These are phyloP conservation scores for Hycleus phaleratus DNA, from an alignment of 1,140 invertebrate genomes.

Conservation along the genomic window DNA sequence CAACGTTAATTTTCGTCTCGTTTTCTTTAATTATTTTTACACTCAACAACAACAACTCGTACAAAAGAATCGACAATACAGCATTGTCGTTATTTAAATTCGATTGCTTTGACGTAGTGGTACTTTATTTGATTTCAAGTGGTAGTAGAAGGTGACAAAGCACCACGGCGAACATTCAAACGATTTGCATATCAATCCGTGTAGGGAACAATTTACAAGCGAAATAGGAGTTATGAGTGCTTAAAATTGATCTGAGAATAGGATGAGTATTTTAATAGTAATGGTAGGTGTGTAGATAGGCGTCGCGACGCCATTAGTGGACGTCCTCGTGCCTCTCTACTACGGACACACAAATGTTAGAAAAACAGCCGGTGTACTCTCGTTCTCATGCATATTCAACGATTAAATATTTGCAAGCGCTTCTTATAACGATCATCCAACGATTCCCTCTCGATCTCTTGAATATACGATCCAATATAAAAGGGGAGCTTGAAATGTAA, in stretches of 20 bases:
- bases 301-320: constrained; percentile 19
- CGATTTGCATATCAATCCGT: constrained; percentile 18
- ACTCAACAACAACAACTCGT: no score
- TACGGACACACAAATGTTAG: constrained; percentile 21
- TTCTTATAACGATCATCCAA: constrained; percentile 28
- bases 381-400: constrained; percentile 29
- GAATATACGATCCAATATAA: constrained; percentile 8
- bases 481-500: background rate
- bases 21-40: no score
- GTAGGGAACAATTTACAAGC: constrained; percentile 23
- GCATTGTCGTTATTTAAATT: no score
- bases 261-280: constrained; percentile 4
- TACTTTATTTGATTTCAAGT: background rate
- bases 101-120: no score
- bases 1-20: no score
- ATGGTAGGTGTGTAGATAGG: no score
- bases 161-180: constrained; percentile 6
- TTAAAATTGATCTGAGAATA: constrained; percentile 23
- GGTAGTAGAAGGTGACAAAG: constrained; percentile 12
- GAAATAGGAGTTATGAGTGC: constrained; percentile 23
- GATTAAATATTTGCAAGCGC: constrained; percentile 1
- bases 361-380: constrained; percentile 36
- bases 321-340: constrained; percentile 8
- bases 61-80: no score
- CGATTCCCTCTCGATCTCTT: constrained; percentile 10